Evolutionary conservation across 2,797 vertebrate species (phyloP), one percentile per base, ranked within the genome.

Genomic region (Babyrousa celebensis): DNA sequence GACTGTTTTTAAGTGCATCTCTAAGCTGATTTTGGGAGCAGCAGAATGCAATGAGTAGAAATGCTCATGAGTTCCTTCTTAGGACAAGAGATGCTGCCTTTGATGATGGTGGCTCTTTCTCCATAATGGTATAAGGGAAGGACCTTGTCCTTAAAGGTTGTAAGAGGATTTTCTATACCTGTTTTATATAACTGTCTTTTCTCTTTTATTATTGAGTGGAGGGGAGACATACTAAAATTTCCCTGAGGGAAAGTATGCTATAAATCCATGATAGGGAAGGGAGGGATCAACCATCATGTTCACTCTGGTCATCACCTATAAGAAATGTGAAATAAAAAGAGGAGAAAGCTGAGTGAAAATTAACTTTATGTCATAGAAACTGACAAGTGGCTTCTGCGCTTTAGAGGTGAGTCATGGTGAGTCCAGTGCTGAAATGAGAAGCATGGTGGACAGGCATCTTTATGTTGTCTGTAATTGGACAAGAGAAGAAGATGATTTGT

Each of bases 381-480:
- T 82, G 92, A 82, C 89, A 82, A 52, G 85, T 5, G 8, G 77
- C 77, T 77, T 75, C 74, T 74, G 32, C 96, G 98, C 95, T 96
- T 97, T 97, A 97, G n/a, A 67, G 88, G 62, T 8, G 17, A 94
- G 91, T 78, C 63, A 84, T 83, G 85, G 78, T 85, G 89, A 95
- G 96, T 82, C 88, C 71, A 74, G 94, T 91, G 89, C 80, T 96
- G 94, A 92, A 97, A 77, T 88, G 94, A 96, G 96, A 97, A 97
- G 94, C 94, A 72, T n/a, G 36, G 95, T 74, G 86, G 75, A 95
- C 63, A 85, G 97, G 80, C 87, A 32, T 92, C 95, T 97, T 96
- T 96, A 95, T 89, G 86, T 94, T 58, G 84, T 94, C 80, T 96
- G 54, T 97, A 96, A 97, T 93, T 96, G 96, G 91, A 93, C 86